Percentiles rank a stretch among this genome's conserved stretches.
Conservation (phyloP, 2,888 invertebrate species). For the Thera obeliscata region DNA sequence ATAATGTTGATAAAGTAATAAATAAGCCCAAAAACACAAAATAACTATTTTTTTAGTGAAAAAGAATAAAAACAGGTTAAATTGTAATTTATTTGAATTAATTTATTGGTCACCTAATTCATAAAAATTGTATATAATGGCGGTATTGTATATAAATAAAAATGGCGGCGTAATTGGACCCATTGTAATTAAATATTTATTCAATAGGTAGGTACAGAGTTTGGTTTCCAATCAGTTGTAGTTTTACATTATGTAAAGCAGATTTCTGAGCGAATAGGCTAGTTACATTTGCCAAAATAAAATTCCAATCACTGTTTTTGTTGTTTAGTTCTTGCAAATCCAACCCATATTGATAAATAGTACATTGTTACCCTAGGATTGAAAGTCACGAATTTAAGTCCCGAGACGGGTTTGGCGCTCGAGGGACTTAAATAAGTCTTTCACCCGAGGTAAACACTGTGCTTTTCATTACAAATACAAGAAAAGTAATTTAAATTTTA, state of each 20-base stretch:
- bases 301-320: slow-evolving; percentile 80
- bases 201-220: slow-evolving; percentile 60
- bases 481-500: too few species aligned
- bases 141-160: slow-evolving; percentile 54
- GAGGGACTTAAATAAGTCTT: too few species aligned
- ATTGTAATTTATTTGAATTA: slow-evolving; percentile 2
- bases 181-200: slow-evolving; percentile 69
- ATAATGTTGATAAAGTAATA: neutral
- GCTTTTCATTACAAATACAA: too few species aligned
- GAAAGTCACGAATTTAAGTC: too few species aligned
- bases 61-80: neutral
- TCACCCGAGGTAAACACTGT: too few species aligned
- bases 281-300: slow-evolving; percentile 84
- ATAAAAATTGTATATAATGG: slow-evolving; percentile 20
- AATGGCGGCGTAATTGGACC: slow-evolving; percentile 59
- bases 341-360: too few species aligned
- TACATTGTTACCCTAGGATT: too few species aligned
- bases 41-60: neutral
- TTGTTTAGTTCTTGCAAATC: slow-evolving; percentile 45
- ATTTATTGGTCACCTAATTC: slow-evolving; percentile 15
- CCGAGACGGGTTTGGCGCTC: too few species aligned
- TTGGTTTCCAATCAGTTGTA: slow-evolving; percentile 63
- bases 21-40: neutral
- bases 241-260: slow-evolving; percentile 75
- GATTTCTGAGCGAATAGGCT: slow-evolving; percentile 76